Evolutionary conservation across 2,113 vertebrate species (phyloP).

Genomic region (Pipra filicauda): DNA sequence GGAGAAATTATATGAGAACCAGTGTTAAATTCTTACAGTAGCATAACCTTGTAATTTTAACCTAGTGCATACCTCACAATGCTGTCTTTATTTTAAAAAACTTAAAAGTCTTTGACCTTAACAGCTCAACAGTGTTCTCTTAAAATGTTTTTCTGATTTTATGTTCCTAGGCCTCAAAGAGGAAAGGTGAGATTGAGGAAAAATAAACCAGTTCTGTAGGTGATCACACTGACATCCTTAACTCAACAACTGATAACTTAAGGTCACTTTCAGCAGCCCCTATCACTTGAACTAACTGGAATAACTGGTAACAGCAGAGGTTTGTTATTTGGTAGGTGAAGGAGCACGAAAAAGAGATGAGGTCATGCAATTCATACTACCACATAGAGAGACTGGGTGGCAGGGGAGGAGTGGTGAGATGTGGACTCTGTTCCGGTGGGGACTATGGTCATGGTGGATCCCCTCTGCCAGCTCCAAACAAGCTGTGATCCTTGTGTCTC

Average conservation of each 20-base stretch:
- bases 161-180: not conserved
- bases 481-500: not conserved
- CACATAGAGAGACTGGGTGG: not conserved
- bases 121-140: not conserved
- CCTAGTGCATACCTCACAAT: not conserved
- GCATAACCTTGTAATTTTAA: not conserved
- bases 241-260: not conserved
- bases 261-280: constrained; percentile 7
- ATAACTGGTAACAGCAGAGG: constrained; percentile 16
- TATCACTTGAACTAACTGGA: constrained; percentile 19
- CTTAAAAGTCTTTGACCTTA: constrained; percentile 12
- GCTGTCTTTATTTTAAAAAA: constrained; percentile 9
- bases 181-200: not conserved
- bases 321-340: not conserved
- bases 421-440: fast-evolving
- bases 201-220: not conserved
- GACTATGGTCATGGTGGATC: not conserved
- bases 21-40: not conserved
- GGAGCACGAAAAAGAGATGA: not conserved
- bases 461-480: not conserved
- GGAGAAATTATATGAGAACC: not conserved
- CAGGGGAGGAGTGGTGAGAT: not conserved
- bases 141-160: constrained; percentile 29
- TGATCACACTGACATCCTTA: not conserved
- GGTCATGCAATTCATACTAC: not conserved